Base-by-base conservation (phyloP, 2,797 vertebrate genomes). In the Rhincodon typus region DNA sequence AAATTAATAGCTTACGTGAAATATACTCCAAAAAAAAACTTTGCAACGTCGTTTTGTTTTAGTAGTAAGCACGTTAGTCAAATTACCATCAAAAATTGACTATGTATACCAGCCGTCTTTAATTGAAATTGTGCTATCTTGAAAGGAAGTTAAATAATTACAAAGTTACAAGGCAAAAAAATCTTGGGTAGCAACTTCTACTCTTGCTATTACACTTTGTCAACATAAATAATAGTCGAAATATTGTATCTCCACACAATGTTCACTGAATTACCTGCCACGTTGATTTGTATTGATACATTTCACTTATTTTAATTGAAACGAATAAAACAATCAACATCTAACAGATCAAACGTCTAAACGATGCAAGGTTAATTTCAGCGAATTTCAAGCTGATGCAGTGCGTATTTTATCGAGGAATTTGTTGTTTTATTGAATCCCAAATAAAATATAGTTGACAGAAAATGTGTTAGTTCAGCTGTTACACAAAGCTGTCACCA, bases 291-390 rank as follows among this genome's bases (percentile, higher is more conserved):
- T 21, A n/a, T 57, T 57, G 70, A 67, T 3, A 30, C 70, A 95
- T 30, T 95, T 94, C 67, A 69, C 66, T 42, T 74, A 70, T 74
- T 77, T 74, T 95, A 77, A 77, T 15, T 77, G 69, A 74, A 77
- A 70, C 46, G 8, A 19, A 27, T 23, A 42, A 74, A 72, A 53
- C 70, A 77, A 57, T 19, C 72, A 53, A 30, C 19, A 57, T 46
- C 1, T 7, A 66, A 15, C 66, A 62, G 42, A 57, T 34, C 27
- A 53, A 95, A 34, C 42, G 42, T 77, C 70, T 10, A 77, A 77
- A 95, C 94, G 57, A 95, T 77, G 69, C 42, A 53, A 77, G 42
- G 77, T 95, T 74, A 23, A 77, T 95, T 77, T 77, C 70, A 95
- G 25, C 6, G 12, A 72, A 95, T 53, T 77, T 95, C 53, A 95